Evolutionary conservation across 2,888 invertebrate species (phyloP).

Genomic region (Cremastinae sp.): DNA sequence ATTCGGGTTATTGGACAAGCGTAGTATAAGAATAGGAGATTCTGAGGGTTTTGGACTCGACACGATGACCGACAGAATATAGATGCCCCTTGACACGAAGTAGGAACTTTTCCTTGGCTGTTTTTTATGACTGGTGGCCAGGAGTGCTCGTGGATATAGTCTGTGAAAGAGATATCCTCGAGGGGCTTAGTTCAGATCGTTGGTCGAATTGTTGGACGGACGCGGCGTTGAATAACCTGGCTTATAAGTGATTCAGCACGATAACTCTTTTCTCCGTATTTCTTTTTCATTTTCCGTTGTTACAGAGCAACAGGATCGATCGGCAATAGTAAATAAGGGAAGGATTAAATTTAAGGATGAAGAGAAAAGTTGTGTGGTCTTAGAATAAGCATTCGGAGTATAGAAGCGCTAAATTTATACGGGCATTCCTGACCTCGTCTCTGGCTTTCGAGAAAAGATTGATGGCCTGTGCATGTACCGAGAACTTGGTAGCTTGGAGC

Average conservation of each 20-base stretch:
- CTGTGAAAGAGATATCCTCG: constrained; percentile 46
- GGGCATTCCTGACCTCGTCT: constrained; percentile 49
- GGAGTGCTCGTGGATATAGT: constrained; percentile 55
- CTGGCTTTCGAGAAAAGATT: constrained; percentile 38
- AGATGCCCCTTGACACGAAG: constrained; percentile 38
- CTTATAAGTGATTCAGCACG: constrained; percentile 55
- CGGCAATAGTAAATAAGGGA: background rate
- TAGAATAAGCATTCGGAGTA: constrained; percentile 23
- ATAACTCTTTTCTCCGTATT: background rate
- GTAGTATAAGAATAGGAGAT: constrained; percentile 58
- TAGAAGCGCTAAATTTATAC: constrained; percentile 42
- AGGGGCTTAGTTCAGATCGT: constrained; percentile 39
- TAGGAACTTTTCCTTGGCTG: constrained; percentile 33
- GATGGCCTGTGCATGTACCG: constrained; percentile 43
- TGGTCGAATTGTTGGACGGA: constrained; percentile 46
- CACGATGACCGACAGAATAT: constrained; percentile 13
- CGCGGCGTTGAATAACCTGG: constrained; percentile 25
- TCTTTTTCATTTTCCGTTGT: constrained; percentile 17
- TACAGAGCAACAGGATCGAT: constrained; percentile 13
- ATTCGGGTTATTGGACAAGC: constrained; percentile 25
- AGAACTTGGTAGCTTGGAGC: constrained; percentile 46
- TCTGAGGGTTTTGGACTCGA: constrained; percentile 33
- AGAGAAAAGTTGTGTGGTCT: constrained; percentile 32
- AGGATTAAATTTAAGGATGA: constrained; percentile 44
- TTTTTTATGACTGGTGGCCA: constrained; percentile 62